Evolutionary conservation across 2,797 vertebrate species (phyloP), one percentile per base, ranked within the genome.

Genomic region (Pipistrellus nathusii): DNA sequence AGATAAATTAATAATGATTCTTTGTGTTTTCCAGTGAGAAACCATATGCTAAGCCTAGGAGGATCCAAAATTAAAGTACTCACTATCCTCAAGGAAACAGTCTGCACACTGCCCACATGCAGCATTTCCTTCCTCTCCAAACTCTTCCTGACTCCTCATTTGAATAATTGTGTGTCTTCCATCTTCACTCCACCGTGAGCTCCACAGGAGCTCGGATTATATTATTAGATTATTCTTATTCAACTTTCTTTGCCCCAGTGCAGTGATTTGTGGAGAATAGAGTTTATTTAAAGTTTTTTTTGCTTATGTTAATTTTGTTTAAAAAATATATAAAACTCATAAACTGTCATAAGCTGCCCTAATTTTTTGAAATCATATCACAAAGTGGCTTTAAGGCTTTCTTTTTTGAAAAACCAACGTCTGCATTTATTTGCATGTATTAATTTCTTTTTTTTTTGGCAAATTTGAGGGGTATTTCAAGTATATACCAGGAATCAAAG

Each of bases 301-400:
- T 57, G 66, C 85, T 51, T 51, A 12, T 89, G 32, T 51, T 91
- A 57, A 89, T 85, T 91, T 77, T 93, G 59, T 44, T 92, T 78
- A 32, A 88, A 85, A 91, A 80, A 83, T 44, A 82, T 44, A 77
- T 71, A 53, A 93, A 88, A 69, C 32, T 71, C 59, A 53, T 30
- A 83, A 81, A 78, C 15, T 76, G 17, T 32, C 41, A 62, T 69
- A 91, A 94, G 53, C 27, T 57, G 68, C 51, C 25, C 68, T 72
- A 88, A 91, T 90, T 87, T 78, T 78, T 94, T 90, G 66, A 71
- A 71, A 90, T 86, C 75, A 20, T 35, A 62, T 32, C 72, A 64
- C 17, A 81, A 92, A 81, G 57, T 51, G 55, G 51, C 51, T 83
- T 86, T 73, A 32, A 71, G 53, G 2, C 12, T 91, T 92, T 59